Evolutionary conservation across 2,888 invertebrate species (phyloP), one percentile per base, ranked within the genome.

Genomic region (Temnothorax unifasciatus): DNA sequence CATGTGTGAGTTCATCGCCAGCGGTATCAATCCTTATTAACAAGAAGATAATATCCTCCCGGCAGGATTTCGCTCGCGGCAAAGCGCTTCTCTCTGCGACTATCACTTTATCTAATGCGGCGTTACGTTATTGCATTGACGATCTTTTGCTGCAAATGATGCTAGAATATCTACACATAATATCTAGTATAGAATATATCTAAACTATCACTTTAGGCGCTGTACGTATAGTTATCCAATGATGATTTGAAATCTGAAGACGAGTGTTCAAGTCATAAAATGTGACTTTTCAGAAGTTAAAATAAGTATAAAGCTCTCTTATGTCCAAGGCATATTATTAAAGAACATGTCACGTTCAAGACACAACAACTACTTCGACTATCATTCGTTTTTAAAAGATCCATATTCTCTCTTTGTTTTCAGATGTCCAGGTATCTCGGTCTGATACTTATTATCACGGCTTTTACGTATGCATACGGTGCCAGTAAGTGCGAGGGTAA

Each of bases 401-500:
- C 34, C 34, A 34, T 34, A 34, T 34, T 34, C 34, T 34, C 25
- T 18, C 18, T 84, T 15, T 69, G 71, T 64, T 93, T 93, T 81
- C 90, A 94, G 94, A 93, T 94, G 92, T 87, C 90, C 82, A 91
- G 90, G 85, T 93, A 91, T 86, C 85, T 92, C 84, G 92, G 91
- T 86, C 75, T 94, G 82, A 88, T 92, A 68, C 73, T 93, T 61
- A 85, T 93, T 85, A 76, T 93, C 79, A 85, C 89, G 54, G 87
- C 89, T 44, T 86, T 87, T 76, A 83, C 84, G 83, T 86, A 88
- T 74, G 84, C 90, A 74, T 86, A 90, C 76, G 92, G 91, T 38
- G 90, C 92, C 61, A 93, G 91, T 81, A 94, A 96, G 93, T 96
- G 96, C 93, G 96, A 96, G 93, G 96, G 96, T 85, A 95, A 96